Evolutionary conservation across 2,797 vertebrate species (phyloP).

Genomic region (Paedocypris micromegethes): DNA sequence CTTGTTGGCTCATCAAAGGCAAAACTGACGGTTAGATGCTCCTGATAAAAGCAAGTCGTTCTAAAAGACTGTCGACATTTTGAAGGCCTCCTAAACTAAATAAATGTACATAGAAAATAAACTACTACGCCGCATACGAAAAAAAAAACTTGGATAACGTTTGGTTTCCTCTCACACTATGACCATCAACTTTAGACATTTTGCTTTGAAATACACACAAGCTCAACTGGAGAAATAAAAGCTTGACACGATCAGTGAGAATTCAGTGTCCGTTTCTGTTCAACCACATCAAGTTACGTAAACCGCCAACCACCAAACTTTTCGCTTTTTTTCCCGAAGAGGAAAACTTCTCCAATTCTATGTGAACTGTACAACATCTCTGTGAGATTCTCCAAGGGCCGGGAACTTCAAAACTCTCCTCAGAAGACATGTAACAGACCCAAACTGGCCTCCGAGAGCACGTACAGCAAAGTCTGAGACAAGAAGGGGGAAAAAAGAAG

Average conservation of each 20-base stretch:
- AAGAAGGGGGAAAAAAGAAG: slow-evolving; percentile 35
- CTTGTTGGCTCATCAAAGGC: no score
- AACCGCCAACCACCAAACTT: slow-evolving; percentile 29
- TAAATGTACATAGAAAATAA: no score
- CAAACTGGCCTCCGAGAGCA: slow-evolving; percentile 59
- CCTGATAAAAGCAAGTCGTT: no score
- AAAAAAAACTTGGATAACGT: no score
- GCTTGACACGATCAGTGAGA: slow-evolving; percentile 4
- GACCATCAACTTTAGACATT: background rate
- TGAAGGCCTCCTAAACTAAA: no score
- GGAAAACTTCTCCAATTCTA: slow-evolving; percentile 45
- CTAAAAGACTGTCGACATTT: no score
- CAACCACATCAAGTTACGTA: slow-evolving; percentile 22
- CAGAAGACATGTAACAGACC: slow-evolving; percentile 68
- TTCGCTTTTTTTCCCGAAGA: slow-evolving; percentile 10
- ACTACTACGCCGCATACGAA: no score
- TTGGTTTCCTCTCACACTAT: background rate
- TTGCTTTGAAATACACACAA: slow-evolving; percentile 15
- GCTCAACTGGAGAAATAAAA: slow-evolving; percentile 29
- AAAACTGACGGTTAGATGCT: no score
- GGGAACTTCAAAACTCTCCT: slow-evolving; percentile 72
- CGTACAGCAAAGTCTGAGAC: slow-evolving; percentile 26
- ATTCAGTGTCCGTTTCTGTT: slow-evolving; percentile 11
- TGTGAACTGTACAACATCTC: slow-evolving; percentile 46
- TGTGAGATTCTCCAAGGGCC: slow-evolving; percentile 66